phyloP scores from a whole-genome alignment of 2,113 vertebrate genomes.

The Chionomys nivalis region DNA sequence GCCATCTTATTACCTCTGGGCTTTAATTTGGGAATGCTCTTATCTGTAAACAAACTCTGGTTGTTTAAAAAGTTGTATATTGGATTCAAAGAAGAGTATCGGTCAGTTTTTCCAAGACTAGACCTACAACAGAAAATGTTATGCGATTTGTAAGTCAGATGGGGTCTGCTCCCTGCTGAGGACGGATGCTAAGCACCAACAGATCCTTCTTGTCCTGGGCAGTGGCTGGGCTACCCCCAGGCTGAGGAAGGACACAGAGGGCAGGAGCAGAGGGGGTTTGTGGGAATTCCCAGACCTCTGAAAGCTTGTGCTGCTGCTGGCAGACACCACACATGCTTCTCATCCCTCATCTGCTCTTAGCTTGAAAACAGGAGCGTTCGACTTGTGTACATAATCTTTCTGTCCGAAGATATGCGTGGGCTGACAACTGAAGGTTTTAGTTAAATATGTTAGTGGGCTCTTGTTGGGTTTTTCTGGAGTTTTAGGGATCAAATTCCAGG shows the following conservation, averaged over 20 bases:
- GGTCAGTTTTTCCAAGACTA: background rate
- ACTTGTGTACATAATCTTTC: background rate
- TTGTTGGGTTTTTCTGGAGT: background rate
- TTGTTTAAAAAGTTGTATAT: background rate
- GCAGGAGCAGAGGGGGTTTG: background rate
- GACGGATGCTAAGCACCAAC: background rate
- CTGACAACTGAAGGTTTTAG: background rate
- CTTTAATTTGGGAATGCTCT: constrained; percentile 4
- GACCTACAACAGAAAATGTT: background rate
- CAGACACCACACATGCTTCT: background rate
- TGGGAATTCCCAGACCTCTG: background rate
- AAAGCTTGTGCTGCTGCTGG: background rate
- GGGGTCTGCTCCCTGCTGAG: background rate
- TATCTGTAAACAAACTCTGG: background rate
- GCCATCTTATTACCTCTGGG: too few species aligned
- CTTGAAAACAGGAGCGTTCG: background rate
- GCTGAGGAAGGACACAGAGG: background rate
- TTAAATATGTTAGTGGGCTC: background rate
- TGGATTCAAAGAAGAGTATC: background rate
- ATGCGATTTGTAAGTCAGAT: background rate
- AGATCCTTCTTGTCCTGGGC: background rate
- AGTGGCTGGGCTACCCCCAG: background rate
- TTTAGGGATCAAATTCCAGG: background rate
- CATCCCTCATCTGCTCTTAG: background rate
- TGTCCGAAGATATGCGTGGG: background rate